Conservation (phyloP, 1,140 invertebrate species). For the Subanguina moxae region DNA sequence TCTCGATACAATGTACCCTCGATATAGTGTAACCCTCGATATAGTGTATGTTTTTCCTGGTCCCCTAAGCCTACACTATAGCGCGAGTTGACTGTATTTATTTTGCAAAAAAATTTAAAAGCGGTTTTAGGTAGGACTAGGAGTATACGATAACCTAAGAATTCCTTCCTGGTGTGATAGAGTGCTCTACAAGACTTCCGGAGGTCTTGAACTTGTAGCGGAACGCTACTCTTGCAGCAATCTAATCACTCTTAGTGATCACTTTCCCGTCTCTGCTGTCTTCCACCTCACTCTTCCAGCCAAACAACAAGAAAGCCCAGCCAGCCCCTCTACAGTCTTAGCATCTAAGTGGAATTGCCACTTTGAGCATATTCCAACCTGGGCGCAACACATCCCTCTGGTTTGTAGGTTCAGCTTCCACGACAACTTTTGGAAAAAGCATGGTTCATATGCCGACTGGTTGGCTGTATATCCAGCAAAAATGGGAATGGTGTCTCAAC, state of each 20-base stretch:
- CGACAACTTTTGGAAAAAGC: constrained; percentile 10
- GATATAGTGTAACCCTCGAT: too few relatives aligned
- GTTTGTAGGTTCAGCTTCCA: constrained; percentile 24
- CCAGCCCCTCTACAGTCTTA: too few relatives aligned
- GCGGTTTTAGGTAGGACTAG: constrained; percentile 13
- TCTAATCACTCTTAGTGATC: constrained; percentile 23
- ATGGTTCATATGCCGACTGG: constrained; percentile 26
- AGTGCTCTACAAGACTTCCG: constrained; percentile 19
- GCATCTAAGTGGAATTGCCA: constrained; percentile 2
- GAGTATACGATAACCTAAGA: constrained; percentile 19
- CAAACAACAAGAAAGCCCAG: background rate
- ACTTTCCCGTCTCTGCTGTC: constrained; percentile 30
- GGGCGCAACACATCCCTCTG: constrained; percentile 13
- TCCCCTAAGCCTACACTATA: too few relatives aligned
- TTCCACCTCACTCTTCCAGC: constrained; percentile 2
- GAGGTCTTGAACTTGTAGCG: background rate
- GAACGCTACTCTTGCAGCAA: constrained; percentile 18
- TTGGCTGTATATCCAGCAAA: constrained; percentile 23
- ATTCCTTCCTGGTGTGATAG: constrained; percentile 32
- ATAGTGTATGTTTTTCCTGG: too few relatives aligned
- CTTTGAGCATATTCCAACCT: constrained; percentile 32
- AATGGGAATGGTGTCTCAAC: constrained; percentile 5
- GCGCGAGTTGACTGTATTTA: too few relatives aligned
- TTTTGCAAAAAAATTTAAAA: background rate
- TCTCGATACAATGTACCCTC: background rate